Evolutionary conservation across 2,797 vertebrate genomes (phyloP).

Genomic region (Sebastes reedi): DNA sequence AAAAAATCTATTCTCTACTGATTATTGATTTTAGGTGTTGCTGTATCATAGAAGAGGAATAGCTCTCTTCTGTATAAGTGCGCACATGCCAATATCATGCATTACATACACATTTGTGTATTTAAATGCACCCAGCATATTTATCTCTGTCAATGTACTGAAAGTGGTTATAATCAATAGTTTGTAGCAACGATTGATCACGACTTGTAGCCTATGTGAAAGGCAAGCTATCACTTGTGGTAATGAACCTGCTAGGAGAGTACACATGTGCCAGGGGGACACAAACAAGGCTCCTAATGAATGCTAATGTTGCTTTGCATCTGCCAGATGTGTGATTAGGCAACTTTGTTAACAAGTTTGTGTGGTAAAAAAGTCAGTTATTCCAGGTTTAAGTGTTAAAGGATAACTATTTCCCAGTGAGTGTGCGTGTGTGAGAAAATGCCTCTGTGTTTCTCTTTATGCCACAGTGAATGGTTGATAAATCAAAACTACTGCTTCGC

Average conservation of each 20-base stretch:
- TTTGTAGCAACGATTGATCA: not conserved
- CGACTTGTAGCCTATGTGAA: not conserved
- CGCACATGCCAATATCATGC: not conserved
- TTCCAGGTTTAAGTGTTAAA: not conserved
- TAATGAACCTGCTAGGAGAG: not conserved
- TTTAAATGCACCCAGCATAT: not conserved
- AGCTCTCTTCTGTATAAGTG: not conserved
- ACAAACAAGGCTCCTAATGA: not conserved
- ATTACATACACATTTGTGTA: not conserved
- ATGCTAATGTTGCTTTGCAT: not conserved
- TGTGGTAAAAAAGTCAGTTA: not conserved
- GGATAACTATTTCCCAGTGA: not conserved
- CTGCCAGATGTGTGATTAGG: not conserved
- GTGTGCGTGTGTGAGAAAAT: not conserved
- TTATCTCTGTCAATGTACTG: not conserved
- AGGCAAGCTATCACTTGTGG: not conserved
- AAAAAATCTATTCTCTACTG: conserved; percentile 24
- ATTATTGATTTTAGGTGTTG: conserved; percentile 33
- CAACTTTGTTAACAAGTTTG: not conserved
- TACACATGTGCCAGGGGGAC: not conserved
- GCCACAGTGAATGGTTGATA: conserved; percentile 51
- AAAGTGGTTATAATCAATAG: not conserved
- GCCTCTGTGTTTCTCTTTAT: conserved; percentile 30
- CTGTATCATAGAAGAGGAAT: not conserved
- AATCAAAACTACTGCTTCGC: conserved; percentile 48